phyloP scores from a whole-genome alignment of 2,113 vertebrate genomes.

The Vireo altiloquus region DNA sequence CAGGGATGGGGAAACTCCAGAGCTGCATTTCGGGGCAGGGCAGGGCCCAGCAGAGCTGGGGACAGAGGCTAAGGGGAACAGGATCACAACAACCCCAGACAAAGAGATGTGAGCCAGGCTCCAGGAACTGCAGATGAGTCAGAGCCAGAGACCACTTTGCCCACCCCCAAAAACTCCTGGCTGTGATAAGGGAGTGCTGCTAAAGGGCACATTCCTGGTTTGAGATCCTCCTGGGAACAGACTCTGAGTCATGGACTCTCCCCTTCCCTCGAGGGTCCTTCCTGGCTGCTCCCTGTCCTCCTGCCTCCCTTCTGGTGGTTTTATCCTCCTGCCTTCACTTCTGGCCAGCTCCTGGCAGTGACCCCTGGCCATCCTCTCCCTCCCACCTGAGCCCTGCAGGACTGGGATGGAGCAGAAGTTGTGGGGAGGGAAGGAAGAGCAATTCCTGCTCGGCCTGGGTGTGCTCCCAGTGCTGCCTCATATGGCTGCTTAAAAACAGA shows the following conservation, averaged over 20 bases:
- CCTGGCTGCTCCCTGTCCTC: neutral
- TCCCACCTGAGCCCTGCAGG: neutral
- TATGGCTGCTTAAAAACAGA: too few species aligned
- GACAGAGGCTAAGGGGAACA: neutral
- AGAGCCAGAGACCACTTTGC: neutral
- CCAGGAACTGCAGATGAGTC: neutral
- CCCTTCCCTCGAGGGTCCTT: neutral
- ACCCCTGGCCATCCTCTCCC: neutral
- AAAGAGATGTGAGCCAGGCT: neutral
- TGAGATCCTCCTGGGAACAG: accelerated
- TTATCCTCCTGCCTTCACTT: neutral
- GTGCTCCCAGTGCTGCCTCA: too few species aligned
- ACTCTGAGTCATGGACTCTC: neutral
- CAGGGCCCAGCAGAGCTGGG: neutral
- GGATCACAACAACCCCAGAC: neutral
- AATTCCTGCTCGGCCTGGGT: neutral
- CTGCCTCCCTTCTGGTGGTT: neutral
- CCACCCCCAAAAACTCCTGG: neutral
- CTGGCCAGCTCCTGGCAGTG: neutral
- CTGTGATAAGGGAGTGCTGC: neutral
- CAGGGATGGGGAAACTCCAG: neutral
- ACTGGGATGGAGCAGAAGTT: neutral
- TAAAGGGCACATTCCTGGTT: neutral
- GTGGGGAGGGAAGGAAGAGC: neutral
- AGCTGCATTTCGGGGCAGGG: neutral